A percentile compares a stretch with the other conserved stretches of the same genome.
These are phyloP conservation scores for Puntigrus tetrazona DNA, from an alignment of 2,113 vertebrate genomes.

Conservation along the genomic window DNA sequence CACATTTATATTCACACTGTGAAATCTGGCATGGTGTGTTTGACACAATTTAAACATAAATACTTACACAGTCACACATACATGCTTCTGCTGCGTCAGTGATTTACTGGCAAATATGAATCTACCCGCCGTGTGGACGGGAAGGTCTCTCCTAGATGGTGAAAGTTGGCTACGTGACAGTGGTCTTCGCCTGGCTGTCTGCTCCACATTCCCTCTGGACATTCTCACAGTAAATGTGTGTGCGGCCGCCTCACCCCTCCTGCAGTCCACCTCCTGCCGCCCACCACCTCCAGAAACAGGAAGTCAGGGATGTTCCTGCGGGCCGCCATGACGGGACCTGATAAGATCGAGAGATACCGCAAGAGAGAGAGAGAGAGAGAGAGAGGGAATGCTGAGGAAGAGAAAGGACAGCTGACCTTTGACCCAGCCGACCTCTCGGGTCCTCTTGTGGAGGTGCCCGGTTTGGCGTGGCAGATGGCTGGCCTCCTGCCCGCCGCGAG, in stretches of 20 bases:
- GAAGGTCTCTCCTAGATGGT: slow-evolving; percentile 38
- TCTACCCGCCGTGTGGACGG: slow-evolving; percentile 41
- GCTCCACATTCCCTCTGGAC: slow-evolving; percentile 39
- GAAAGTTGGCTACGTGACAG: slow-evolving; percentile 54
- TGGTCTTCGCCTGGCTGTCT: slow-evolving; percentile 52
- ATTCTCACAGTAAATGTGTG: slow-evolving; percentile 50
- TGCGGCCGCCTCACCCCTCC: slow-evolving; percentile 15
- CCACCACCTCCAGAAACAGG: slow-evolving; percentile 51
- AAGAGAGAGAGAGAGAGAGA: background rate
- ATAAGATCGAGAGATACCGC: slow-evolving; percentile 59
- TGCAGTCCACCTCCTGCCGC: slow-evolving; percentile 9
- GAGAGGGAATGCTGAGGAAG: slow-evolving; percentile 17
- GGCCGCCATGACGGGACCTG: slow-evolving; percentile 59
- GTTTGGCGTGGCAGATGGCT: slow-evolving; percentile 59
- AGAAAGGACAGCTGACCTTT: slow-evolving; percentile 32
- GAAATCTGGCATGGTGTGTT: background rate
- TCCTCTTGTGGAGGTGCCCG: slow-evolving; percentile 38
- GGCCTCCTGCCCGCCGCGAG: slow-evolving; percentile 47
- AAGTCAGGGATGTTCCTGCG: slow-evolving; percentile 65
- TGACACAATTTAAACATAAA: background rate
- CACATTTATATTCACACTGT: background rate
- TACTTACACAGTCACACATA: slow-evolving; percentile 15
- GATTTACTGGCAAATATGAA: slow-evolving; percentile 53
- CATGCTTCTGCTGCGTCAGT: slow-evolving; percentile 4
- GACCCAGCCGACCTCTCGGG: slow-evolving; percentile 42